These are phyloP conservation scores for Poecilia gillii DNA, from an alignment of 2,797 vertebrate genomes.

Conservation along the genomic window DNA sequence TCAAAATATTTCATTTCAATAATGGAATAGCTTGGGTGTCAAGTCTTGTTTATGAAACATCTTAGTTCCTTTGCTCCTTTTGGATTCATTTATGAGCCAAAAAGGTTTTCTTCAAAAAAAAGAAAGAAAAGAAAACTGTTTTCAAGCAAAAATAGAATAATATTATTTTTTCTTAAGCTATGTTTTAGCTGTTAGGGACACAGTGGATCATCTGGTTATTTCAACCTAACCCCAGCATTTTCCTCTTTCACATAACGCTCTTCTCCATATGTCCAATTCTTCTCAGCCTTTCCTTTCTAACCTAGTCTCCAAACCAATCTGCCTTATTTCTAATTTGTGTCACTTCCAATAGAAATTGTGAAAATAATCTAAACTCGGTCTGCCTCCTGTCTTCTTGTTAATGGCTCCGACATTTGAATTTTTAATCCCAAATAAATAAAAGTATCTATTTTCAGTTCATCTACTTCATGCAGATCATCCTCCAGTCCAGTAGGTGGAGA, in stretches of 20 bases:
- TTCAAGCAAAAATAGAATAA: neutral
- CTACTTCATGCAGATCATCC: neutral
- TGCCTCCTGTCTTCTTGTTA: no score
- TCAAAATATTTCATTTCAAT: neutral
- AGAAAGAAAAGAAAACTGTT: neutral
- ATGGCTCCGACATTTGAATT: no score
- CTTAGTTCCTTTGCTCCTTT: neutral
- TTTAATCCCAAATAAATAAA: no score
- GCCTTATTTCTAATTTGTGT: no score
- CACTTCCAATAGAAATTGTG: no score
- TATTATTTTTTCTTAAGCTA: neutral
- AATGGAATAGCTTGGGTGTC: neutral
- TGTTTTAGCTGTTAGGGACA: neutral
- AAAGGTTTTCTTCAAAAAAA: neutral
- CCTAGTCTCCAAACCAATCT: no score
- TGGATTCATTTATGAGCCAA: neutral
- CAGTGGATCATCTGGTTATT: neutral
- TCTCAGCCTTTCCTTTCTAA: no score
- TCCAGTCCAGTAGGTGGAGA: conserved; percentile 4
- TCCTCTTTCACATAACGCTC: no score
- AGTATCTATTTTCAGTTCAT: neutral
- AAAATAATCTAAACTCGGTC: no score
- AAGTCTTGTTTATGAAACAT: neutral
- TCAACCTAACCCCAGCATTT: neutral
- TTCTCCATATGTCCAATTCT: no score